Evolutionary conservation across 1,140 invertebrate species (phyloP).

Genomic region (Aradophagus sp.): DNA sequence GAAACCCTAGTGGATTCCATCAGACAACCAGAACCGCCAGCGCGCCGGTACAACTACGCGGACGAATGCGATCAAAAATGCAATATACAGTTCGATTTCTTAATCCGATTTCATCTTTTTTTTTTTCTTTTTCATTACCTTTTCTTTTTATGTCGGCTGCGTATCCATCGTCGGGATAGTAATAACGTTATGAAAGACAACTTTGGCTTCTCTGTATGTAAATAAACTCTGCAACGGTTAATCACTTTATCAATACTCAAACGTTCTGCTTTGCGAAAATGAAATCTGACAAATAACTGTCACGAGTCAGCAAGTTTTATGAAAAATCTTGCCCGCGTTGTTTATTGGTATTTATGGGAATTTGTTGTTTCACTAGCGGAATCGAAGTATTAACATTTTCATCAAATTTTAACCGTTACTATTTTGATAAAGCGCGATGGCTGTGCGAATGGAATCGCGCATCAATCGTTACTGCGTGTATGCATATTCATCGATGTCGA

Average conservation of each 20-base stretch:
- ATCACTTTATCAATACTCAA: constrained; percentile 18
- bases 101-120: constrained; percentile 70
- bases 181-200: constrained; percentile 23
- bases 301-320: constrained; percentile 1
- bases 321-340: constrained; percentile 7
- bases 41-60: constrained; percentile 50
- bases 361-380: no score
- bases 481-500: constrained; percentile 35
- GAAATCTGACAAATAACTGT: constrained; percentile 17
- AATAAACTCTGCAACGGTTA: constrained; percentile 10
- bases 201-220: neutral
- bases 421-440: constrained; percentile 21
- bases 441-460: constrained; percentile 15
- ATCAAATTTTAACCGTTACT: constrained; percentile 18
- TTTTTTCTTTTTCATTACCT: constrained; percentile 61
- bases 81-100: constrained; percentile 73
- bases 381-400: constrained; percentile 4
- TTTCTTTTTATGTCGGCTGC: constrained; percentile 52
- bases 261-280: constrained; percentile 7
- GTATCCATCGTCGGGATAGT: constrained; percentile 23
- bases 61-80: constrained; percentile 69
- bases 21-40: constrained; percentile 60
- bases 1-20: constrained; percentile 64
- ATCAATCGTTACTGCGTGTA: constrained; percentile 12
- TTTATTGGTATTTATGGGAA: constrained; percentile 9